Conservation (phyloP, 2,888 invertebrate species). For the Ametastegia equiseti region DNA sequence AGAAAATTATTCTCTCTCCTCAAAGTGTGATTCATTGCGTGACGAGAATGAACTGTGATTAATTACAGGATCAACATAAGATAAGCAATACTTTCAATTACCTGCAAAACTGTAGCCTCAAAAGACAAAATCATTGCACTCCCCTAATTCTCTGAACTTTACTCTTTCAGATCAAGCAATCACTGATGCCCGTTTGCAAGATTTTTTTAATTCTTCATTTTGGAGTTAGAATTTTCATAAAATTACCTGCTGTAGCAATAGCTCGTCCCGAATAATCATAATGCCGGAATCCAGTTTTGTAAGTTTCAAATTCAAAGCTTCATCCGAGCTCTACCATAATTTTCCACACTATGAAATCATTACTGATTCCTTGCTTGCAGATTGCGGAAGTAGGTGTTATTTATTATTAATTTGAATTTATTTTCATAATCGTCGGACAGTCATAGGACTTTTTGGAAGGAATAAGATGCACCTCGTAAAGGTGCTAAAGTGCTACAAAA, state of each 20-base stretch:
- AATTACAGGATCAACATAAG: background rate
- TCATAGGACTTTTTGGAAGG: background rate
- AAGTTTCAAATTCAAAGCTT: no score
- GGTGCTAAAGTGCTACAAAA: background rate
- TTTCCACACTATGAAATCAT: no score
- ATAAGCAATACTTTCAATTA: background rate
- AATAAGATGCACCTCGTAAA: background rate
- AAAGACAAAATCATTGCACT: no score
- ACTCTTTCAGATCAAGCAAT: no score
- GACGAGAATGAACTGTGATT: background rate
- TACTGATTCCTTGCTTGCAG: no score
- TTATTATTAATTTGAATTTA: no score
- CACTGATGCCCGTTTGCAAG: background rate
- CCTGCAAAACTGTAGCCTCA: no score
- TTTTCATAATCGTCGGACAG: no score
- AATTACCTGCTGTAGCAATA: background rate
- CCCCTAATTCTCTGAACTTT: no score
- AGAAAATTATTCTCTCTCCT: conserved; percentile 3
- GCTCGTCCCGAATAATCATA: background rate
- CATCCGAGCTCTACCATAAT: no score
- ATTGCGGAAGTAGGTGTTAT: no score
- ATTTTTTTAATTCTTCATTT: background rate
- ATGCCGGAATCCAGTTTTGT: background rate
- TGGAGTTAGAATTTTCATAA: background rate
- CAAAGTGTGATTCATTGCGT: conserved; percentile 9